A percentile compares a stretch with the other conserved stretches of the same genome.
These are phyloP conservation scores for Danio kyathit DNA, from an alignment of 2,797 vertebrate genomes.

Conservation along the genomic window DNA sequence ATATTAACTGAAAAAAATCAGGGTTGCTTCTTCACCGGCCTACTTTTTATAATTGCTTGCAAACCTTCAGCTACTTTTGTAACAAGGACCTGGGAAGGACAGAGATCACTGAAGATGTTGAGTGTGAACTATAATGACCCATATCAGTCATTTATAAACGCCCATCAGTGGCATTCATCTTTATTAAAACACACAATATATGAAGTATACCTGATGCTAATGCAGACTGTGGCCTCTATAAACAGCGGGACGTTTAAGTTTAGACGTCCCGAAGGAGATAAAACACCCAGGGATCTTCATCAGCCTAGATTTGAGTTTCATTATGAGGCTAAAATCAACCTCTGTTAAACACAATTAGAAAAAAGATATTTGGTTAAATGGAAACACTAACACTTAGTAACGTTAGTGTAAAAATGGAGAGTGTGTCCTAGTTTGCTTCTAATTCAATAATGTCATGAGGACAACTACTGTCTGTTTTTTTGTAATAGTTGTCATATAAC, in stretches of 20 bases:
- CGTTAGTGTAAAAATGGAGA: neutral
- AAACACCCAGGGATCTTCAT: slow-evolving; percentile 29
- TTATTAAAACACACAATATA: neutral
- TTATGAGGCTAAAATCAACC: slow-evolving; percentile 9
- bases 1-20: slow-evolving; percentile 12
- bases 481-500: neutral
- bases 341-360: neutral
- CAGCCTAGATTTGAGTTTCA: slow-evolving; percentile 27
- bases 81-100: neutral
- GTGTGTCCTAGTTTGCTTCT: neutral
- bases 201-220: neutral
- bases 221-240: slow-evolving; percentile 3
- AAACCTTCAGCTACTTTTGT: slow-evolving; percentile 6
- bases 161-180: neutral
- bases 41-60: slow-evolving; percentile 27
- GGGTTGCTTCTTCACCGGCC: slow-evolving; percentile 23
- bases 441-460: neutral
- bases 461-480: neutral
- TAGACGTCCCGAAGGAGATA: slow-evolving; percentile 5
- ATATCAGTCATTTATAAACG: neutral
- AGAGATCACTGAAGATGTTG: neutral
- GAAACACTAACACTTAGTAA: neutral
- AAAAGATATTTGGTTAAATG: neutral
- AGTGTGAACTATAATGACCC: neutral
- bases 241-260: slow-evolving; percentile 11